These are phyloP conservation scores for Phyllostomus discolor DNA, from an alignment of 2,113 vertebrate species.

Conservation along the genomic window DNA sequence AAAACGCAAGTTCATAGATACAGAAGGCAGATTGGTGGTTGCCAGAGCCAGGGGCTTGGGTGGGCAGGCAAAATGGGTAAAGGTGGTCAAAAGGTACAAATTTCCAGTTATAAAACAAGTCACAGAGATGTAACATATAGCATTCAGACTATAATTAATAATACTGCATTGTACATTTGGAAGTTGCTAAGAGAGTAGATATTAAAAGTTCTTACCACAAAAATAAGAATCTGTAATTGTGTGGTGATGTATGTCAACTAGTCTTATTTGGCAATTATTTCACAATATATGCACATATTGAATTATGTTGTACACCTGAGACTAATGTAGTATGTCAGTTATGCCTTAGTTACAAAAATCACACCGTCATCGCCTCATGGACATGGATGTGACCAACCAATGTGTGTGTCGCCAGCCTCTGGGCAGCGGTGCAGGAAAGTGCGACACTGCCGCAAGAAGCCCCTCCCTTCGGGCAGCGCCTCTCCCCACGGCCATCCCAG, in stretches of 20 bases:
- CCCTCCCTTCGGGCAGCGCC: fast-evolving
- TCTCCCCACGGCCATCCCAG: not conserved
- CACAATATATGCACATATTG: not conserved
- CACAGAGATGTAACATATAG: not conserved
- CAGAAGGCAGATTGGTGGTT: not conserved
- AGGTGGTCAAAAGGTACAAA: not conserved
- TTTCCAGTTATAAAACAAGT: not conserved
- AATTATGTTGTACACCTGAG: not conserved
- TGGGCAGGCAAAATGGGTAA: not conserved
- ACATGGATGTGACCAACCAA: not conserved
- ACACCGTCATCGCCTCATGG: not conserved
- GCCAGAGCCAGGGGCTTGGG: not conserved
- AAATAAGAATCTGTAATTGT: not conserved
- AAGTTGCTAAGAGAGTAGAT: not conserved
- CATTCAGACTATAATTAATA: not conserved
- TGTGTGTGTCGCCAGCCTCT: not conserved
- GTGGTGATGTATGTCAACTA: not conserved
- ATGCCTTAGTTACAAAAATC: not conserved
- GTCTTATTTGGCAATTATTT: not conserved
- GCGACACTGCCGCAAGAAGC: not conserved
- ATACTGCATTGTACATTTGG: not conserved
- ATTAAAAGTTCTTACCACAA: not conserved
- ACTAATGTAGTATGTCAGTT: not conserved
- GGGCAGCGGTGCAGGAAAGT: not conserved
- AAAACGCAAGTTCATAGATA: not conserved